Conservation (phyloP, 2,113 vertebrate species). For the Syrrhaptes paradoxus region DNA sequence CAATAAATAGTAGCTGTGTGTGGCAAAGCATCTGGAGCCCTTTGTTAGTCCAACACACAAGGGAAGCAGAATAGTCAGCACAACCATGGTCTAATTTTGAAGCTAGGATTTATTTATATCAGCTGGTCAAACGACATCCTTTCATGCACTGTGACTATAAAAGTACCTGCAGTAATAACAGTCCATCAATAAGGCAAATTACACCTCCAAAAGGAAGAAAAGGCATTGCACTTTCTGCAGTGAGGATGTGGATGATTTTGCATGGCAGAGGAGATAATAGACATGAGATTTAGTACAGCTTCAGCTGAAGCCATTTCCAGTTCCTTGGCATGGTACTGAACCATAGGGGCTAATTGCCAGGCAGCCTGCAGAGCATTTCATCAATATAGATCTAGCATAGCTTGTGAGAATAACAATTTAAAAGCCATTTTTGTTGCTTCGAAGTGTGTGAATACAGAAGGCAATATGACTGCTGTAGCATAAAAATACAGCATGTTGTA, state of each 20-base stretch:
- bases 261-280: not conserved
- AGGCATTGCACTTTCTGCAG: not conserved
- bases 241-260: accelerated
- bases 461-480: not conserved
- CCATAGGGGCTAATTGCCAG: not conserved
- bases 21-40: constrained; percentile 28
- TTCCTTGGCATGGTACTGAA: not conserved
- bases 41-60: not conserved
- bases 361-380: not conserved
- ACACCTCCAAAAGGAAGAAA: not conserved
- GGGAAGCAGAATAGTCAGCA: not conserved
- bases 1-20: not conserved
- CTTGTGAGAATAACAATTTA: not conserved
- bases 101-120: not conserved
- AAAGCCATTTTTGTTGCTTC: not conserved
- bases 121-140: not conserved
- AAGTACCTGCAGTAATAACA: not conserved
- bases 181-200: not conserved
- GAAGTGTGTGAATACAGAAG: not conserved
- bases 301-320: not conserved
- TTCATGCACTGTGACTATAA: not conserved
- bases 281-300: not conserved
- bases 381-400: not conserved
- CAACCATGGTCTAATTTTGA: not conserved
- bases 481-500: not conserved